Evolutionary conservation across 2,888 invertebrate species (phyloP), one percentile per base, ranked within the genome.

Genomic region (Tyria jacobaeae): DNA sequence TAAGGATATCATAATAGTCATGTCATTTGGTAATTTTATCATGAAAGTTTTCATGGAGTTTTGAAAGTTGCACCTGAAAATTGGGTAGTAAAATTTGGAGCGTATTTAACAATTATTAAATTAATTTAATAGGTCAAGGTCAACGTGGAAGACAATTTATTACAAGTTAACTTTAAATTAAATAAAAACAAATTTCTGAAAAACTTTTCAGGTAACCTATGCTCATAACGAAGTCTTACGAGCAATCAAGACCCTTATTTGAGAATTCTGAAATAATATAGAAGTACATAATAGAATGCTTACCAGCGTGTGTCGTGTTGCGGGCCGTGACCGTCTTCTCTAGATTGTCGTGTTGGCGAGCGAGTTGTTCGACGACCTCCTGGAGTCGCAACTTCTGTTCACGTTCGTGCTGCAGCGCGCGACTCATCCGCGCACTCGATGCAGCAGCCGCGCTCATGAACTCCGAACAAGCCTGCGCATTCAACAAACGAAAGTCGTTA

Each of bases 331-430:
- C 98, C 2, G 98, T 98, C 89, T 98, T 97, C 92, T 99, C 99
- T 72, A 99, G 94, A 79, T 97, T 97, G 61, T 99, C 98, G 89
- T 99, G 99, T 87, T 99, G 99, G 74, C 98, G 96, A 15, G 99
- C 99, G 68, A 99, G 95, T 82, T 99, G 99, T 87, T 99, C 99
- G 17, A 99, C 98, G 94, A 99, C 98, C 83, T 99, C 99, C 84
- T 99, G 98, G 69, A 99, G 94, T 52, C 98, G 95, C 86, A 97
- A 95, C 81, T 99, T 96, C 90, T 99, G 99, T 75, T 99, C 99
- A 25, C 99, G 96, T 86, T 99, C 99, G 89, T 98, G 98, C 78
- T 99, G 98, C 69, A 99, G 92, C 87, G 98, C 96, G 76, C 97
- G 97, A 74, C 97, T 97, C 98, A 99, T 98, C 75, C 99, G 97